A percentile compares a stretch with the other conserved stretches of the same genome.
These are phyloP conservation scores for Drosophila persimilis DNA, from an alignment of 1,140 invertebrate genomes.

Conservation along the genomic window DNA sequence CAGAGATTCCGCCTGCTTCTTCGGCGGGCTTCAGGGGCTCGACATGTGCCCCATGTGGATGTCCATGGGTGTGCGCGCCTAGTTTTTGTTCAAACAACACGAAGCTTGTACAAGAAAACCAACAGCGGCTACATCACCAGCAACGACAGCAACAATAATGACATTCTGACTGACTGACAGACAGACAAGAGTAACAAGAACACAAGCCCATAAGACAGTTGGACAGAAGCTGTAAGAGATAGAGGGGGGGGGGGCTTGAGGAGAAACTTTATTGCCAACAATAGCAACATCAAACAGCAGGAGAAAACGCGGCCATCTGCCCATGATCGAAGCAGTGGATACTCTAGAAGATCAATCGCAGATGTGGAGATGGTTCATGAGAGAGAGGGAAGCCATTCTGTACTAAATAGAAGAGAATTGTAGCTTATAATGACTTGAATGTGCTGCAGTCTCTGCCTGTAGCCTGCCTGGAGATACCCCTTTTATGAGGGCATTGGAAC, in stretches of 20 bases:
- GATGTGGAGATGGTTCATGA: too few relatives aligned
- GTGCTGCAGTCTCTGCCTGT: too few relatives aligned
- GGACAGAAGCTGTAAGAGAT: conserved; percentile 26
- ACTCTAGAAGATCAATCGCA: too few relatives aligned
- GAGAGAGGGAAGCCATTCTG: too few relatives aligned
- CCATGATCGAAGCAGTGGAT: too few relatives aligned
- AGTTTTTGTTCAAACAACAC: conserved; percentile 76
- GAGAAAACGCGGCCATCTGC: not conserved
- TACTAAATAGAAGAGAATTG: too few relatives aligned
- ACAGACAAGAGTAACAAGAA: conserved; percentile 51
- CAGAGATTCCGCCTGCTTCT: conserved; percentile 41
- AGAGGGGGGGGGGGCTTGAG: conserved; percentile 3
- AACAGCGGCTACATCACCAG: conserved; percentile 53
- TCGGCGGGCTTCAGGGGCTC: conserved; percentile 18
- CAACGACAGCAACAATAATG: conserved; percentile 57
- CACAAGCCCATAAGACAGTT: conserved; percentile 57
- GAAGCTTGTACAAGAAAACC: conserved; percentile 74
- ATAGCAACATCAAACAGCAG: conserved; percentile 12
- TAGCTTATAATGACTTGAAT: too few relatives aligned
- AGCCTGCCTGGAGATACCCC: too few relatives aligned
- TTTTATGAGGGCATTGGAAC: too few relatives aligned
- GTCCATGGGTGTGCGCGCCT: conserved; percentile 27
- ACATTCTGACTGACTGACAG: conserved; percentile 72
- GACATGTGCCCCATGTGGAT: conserved; percentile 20
- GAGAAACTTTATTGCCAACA: conserved; percentile 42